Evolutionary conservation across 1,140 invertebrate species (phyloP), one percentile per base, ranked within the genome.

Genomic region (Brachionus plicatilis): DNA sequence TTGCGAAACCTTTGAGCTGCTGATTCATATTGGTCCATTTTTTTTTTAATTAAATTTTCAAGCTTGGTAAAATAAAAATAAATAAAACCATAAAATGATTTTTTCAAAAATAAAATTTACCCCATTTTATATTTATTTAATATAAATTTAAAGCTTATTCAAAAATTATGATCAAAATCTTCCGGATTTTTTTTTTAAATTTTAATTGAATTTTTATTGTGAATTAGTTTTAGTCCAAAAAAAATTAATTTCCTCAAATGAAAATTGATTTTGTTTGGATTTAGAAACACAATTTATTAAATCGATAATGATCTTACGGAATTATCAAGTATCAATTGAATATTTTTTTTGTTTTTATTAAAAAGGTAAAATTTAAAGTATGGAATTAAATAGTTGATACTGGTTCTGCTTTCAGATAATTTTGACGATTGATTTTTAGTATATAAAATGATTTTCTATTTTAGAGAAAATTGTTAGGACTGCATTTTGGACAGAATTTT

Each of bases 401-500:
- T 11, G 45, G 4, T 50, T 50, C 4, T 50, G 5, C 11, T 50
- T 1, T 53, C 47, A 53, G 12, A 53, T 9, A 53, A 53, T 17
- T 14, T n/a, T 6, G 17, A 5, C 14, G 1, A 14, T 17, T 53
- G 11, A 50, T 1, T 14, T 53, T 50, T n/a, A 50, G 11, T 12
- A 11, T 1, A 50, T n/a, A 1, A 33, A 33, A 33, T 7, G 5
- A 37, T 37, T 37, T 37, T 29, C 27, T 33, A 37, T 3, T 37
- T 41, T 41, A 68, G 3, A 33, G n/a, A 68, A 68, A 68, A 41
- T 68, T 68, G n/a, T n/a, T 68, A 12, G 66, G 66, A 24, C 66
- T 68, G 4, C 66, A 68, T 68, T 68, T 68, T 68, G 66, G 66
- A 68, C 66, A 68, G 33, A 37, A 68, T 68, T 68, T 68, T 68